Evolutionary conservation across 2,888 invertebrate genomes (phyloP).

Genomic region (Xylota sylvarum): DNA sequence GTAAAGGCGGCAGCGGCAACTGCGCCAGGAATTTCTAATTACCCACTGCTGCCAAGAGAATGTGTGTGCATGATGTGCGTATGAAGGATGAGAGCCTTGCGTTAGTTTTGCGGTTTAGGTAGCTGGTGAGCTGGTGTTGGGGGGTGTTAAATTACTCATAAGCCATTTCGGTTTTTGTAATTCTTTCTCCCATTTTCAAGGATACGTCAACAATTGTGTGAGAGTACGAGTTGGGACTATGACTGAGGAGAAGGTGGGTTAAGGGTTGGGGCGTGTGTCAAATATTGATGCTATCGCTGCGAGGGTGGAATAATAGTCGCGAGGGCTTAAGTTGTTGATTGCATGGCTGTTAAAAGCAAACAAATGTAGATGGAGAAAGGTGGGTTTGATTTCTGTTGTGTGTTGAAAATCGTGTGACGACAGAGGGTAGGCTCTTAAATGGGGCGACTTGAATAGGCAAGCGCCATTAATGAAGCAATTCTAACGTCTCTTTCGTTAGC

Average conservation of each 20-base stretch:
- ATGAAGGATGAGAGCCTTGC: constrained; percentile 41
- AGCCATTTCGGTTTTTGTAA: constrained; percentile 34
- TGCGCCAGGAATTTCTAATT: constrained; percentile 72
- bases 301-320: constrained; percentile 59
- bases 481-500: constrained; percentile 27
- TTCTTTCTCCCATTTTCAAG: constrained; percentile 52
- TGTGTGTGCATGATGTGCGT: constrained; percentile 58
- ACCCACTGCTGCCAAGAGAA: constrained; percentile 49
- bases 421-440: background rate
- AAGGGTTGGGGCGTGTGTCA: constrained; percentile 37
- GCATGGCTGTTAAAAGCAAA: constrained; percentile 56
- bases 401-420: background rate
- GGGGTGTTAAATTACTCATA: constrained; percentile 64
- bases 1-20: constrained; percentile 8
- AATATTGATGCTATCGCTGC: constrained; percentile 43
- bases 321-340: constrained; percentile 68
- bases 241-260: constrained; percentile 3
- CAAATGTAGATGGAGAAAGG: constrained; percentile 16
- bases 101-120: constrained; percentile 40
- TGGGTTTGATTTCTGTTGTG: constrained; percentile 21
- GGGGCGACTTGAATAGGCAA: constrained; percentile 6
- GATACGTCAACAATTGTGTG: constrained; percentile 36
- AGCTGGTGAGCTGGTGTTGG: background rate
- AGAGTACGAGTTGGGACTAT: constrained; percentile 7
- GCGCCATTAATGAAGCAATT: constrained; percentile 68